Base-by-base conservation (phyloP, 2,888 invertebrate species). In the Chaitophorus viminalis region DNA sequence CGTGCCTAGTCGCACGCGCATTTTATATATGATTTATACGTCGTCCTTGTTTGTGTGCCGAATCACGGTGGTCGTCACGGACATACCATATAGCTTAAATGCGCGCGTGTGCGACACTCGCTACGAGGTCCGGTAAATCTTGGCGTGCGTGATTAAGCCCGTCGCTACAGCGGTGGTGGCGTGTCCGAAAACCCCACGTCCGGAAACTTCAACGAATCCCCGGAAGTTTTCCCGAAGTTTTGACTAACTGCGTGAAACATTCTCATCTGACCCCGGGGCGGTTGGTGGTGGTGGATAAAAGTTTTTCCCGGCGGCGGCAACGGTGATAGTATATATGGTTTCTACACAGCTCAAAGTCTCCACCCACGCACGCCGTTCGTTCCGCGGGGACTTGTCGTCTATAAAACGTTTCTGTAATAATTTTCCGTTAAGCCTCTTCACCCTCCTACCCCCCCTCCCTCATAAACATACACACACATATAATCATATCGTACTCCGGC, bases 191-290 rank as follows among this genome's bases (percentile, higher is more conserved):
- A 74, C 60, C n/a, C 36, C 21, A 33, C 8, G 33, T 18, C 72
- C 29, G 36, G 74, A 83, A 83, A 74, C 72, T 74, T 72, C 36
- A n/a, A 75, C 18, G 83, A 21, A 79, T 79, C 33, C 79, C 65
- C 11, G 4, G 60, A 36, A 74, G 83, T 83, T 83, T 83, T 2
- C 3, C 6, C 54, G 11, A 83, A 75, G 83, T 83, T 83, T 83
- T 29, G 74, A 75, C 60, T 54, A 75, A 83, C 74, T 31, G 21
- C 54, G 74, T 33, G 54, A 74, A 74, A 74, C 74, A 75, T 54
- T 72, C 36, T 18, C 74, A 21, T 39, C 46, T 29, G 46, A n/a
- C n/a, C 18, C 36, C 4, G 21, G 21, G 5, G 60, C 21, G n/a
- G n/a, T n/a, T n/a, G n/a, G n/a, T n/a, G n/a, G n/a, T 25, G 21